Percentiles rank a stretch among this genome's conserved stretches.
Evolutionary conservation across 2,888 invertebrate species (phyloP).

Genomic region (Agonopterix subpropinquella): DNA sequence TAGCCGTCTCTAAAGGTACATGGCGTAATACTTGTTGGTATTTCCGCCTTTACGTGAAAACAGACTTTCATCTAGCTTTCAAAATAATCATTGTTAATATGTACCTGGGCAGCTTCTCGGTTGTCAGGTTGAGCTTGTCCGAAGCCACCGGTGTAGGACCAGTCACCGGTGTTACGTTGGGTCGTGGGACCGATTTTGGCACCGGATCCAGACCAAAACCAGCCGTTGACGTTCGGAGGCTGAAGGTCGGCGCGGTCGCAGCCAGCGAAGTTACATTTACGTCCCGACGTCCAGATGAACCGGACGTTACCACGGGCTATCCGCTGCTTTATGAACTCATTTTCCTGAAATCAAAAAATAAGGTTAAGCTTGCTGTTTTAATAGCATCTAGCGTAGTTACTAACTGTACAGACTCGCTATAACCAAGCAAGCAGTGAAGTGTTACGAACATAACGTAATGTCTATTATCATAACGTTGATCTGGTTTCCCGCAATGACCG

Average conservation of each 20-base stretch:
- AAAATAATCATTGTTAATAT: slow-evolving; percentile 5
- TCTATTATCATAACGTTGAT: slow-evolving; percentile 13
- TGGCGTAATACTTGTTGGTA: too few relatives aligned
- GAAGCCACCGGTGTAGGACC: slow-evolving; percentile 92
- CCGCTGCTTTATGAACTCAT: slow-evolving; percentile 92
- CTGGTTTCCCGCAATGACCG: slow-evolving; percentile 10
- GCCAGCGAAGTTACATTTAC: slow-evolving; percentile 94
- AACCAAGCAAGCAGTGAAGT: background rate
- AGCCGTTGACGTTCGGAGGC: slow-evolving; percentile 90
- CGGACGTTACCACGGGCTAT: slow-evolving; percentile 85
- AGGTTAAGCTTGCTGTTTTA: too few relatives aligned
- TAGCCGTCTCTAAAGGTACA: too few relatives aligned
- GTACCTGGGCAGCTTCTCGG: slow-evolving; percentile 90
- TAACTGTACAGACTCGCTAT: too few relatives aligned
- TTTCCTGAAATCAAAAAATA: slow-evolving; percentile 71
- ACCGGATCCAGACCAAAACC: slow-evolving; percentile 97
- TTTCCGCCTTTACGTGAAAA: background rate
- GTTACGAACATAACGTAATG: slow-evolving; percentile 5
- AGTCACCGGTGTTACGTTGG: slow-evolving; percentile 92
- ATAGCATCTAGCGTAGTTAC: too few relatives aligned
- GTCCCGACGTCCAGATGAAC: slow-evolving; percentile 94
- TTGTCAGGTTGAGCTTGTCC: slow-evolving; percentile 93
- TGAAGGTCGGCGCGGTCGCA: slow-evolving; percentile 89
- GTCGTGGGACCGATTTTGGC: slow-evolving; percentile 93
- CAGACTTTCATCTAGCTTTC: slow-evolving; percentile 9